Percentiles rank a stretch among this genome's conserved stretches.
Evolutionary conservation across 2,888 invertebrate genomes (phyloP).

Genomic region (Bibio marci): DNA sequence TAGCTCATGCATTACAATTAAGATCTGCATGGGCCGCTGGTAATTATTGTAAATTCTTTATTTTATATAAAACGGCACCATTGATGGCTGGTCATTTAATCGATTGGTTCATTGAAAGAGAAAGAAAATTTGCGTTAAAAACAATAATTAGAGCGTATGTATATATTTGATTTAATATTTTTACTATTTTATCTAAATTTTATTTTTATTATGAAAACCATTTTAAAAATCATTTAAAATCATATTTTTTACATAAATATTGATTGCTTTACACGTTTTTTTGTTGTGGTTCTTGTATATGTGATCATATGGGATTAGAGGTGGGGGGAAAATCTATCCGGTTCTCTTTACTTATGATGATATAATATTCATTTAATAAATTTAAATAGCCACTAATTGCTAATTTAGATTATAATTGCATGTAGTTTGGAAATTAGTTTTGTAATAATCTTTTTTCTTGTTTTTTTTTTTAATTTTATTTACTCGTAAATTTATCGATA

Average conservation of each 20-base stretch:
- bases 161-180: slow-evolving; percentile 22
- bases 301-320: too few species aligned
- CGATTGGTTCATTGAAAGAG: slow-evolving; percentile 95
- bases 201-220: slow-evolving; percentile 2
- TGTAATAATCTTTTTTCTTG: too few species aligned
- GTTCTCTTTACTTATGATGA: too few species aligned
- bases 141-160: slow-evolving; percentile 95
- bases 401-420: too few species aligned
- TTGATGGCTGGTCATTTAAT: slow-evolving; percentile 93
- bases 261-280: slow-evolving; percentile 1
- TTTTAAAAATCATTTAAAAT: too few species aligned
- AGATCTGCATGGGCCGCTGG: slow-evolving; percentile 86
- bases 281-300: too few species aligned
- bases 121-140: slow-evolving; percentile 81
- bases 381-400: too few species aligned
- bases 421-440: too few species aligned
- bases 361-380: too few species aligned
- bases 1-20: slow-evolving; percentile 72
- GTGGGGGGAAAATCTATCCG: not conserved
- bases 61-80: slow-evolving; percentile 74
- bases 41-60: slow-evolving; percentile 86
- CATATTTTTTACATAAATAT: slow-evolving; percentile 3
- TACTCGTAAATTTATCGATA: too few species aligned
- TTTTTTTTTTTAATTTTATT: too few species aligned
- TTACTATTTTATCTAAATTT: slow-evolving; percentile 3